A percentile compares a stretch with the other conserved stretches of the same genome.
These are phyloP conservation scores for Diabrotica virgifera DNA, from an alignment of 1,140 invertebrate species.

Conservation along the genomic window DNA sequence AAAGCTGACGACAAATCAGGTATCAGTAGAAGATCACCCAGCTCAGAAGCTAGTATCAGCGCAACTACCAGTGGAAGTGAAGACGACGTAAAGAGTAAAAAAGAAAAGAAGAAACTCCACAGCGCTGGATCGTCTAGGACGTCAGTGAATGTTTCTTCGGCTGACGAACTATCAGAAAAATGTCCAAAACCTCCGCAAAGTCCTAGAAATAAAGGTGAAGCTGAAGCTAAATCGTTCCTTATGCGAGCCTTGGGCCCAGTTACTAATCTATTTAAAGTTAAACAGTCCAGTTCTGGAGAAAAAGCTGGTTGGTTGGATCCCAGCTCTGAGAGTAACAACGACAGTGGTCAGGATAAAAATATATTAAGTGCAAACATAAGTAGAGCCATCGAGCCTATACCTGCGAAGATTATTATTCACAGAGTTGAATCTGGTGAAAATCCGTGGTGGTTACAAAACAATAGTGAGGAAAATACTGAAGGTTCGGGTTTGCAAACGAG, in stretches of 20 bases:
- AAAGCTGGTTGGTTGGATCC: conserved; percentile 37
- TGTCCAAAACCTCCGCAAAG: conserved; percentile 54
- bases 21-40: conserved; percentile 47
- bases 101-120: conserved; percentile 42
- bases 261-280: conserved; percentile 63
- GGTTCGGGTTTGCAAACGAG: background rate
- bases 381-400: conserved; percentile 12
- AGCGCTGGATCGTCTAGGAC: conserved; percentile 49
- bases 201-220: conserved; percentile 52
- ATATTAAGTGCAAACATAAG: conserved; percentile 25
- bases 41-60: conserved; percentile 46
- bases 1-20: conserved; percentile 41
- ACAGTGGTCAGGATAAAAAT: conserved; percentile 36
- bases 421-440: conserved; percentile 23
- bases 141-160: conserved; percentile 53
- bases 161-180: conserved; percentile 57
- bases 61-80: conserved; percentile 53
- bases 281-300: conserved; percentile 31
- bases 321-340: conserved; percentile 15
- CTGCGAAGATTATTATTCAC: conserved; percentile 26
- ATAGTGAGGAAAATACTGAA: background rate
- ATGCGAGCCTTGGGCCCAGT: conserved; percentile 67
- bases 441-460: conserved; percentile 25
- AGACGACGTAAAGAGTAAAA: conserved; percentile 49
- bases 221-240: conserved; percentile 67